Base-by-base conservation (phyloP, 2,888 invertebrate species). In the Lepidonotus clava region DNA sequence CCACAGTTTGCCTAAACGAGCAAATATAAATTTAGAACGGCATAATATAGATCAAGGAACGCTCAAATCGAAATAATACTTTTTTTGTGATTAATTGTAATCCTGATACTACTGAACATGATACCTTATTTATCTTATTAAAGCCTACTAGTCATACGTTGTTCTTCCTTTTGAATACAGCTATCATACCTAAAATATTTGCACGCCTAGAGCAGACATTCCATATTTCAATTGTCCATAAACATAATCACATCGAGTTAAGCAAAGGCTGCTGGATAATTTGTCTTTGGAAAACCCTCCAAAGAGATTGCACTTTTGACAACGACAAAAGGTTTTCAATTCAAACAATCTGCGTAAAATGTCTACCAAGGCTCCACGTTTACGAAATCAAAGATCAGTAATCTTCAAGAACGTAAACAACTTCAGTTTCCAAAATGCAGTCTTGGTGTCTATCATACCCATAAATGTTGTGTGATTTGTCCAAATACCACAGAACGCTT, bases 401-500 rank as follows among this genome's bases (percentile, higher is more conserved):
- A n/a, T n/a, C 61, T 61, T 24, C 61, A 24, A 11, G n/a, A n/a
- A n/a, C 53, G 28, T n/a, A 32, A 61, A 61, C 28, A 61, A 28
- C 71, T 14, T 24, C 66, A 28, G 34, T 14, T 1, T 34, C 71
- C 24, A 71, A 6, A 6, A 71, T 38, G 71, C 36, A 71, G 71
- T 38, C 71, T 71, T 14, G 6, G 14, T 18, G 38, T 71, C 56
- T 71, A 2, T 8, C 21, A 18, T 71, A 34, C 38, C 71, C 71
- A 34, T 21, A 34, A 6, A 71, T 34, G 71, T 11, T 71, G 71
- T 71, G 71, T 71, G 71, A 71, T 71, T 71, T 71, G 71, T 71
- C 80, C 80, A 80, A 46, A 51, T 80, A 80, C 41, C 80, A 80
- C 80, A 80, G 80, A 80, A 41, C 28, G 80, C 80, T 80, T 80